Conservation (phyloP, 2,113 vertebrate species). For the Salminus brasiliensis region DNA sequence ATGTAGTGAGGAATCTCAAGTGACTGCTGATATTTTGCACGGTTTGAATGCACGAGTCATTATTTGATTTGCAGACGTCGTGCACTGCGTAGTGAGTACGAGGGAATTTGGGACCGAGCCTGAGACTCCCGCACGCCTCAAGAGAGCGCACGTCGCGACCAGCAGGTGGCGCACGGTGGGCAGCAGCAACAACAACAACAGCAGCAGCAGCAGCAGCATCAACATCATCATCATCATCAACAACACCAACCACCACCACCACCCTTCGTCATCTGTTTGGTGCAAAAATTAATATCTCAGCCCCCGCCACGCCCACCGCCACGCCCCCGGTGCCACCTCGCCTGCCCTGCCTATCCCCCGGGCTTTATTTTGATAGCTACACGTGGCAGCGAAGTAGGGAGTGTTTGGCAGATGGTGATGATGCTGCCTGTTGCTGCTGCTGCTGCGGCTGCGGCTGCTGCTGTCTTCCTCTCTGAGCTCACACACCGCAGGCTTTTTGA, state of each 20-base stretch:
- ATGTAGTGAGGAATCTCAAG: no score
- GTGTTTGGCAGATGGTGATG: conserved; percentile 54
- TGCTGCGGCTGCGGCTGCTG: neutral
- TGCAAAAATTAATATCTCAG: neutral
- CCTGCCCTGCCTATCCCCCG: conserved; percentile 43
- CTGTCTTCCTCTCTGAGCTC: no score
- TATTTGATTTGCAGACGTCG: no score
- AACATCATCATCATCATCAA: no score
- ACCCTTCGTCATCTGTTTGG: neutral
- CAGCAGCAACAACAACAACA: neutral
- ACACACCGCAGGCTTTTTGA: no score
- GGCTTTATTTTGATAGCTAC: conserved; percentile 72
- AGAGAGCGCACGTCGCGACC: conserved; percentile 19
- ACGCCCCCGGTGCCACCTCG: conserved; percentile 56
- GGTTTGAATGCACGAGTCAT: no score
- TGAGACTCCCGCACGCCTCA: neutral
- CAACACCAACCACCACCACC: no score
- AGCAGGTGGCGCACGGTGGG: conserved; percentile 67
- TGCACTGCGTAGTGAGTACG: no score
- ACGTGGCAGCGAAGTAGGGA: conserved; percentile 65
- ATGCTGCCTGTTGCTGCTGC: neutral
- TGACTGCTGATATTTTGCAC: no score
- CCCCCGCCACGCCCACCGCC: conserved; percentile 43
- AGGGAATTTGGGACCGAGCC: no score
- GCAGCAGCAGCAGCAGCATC: no score